Base-by-base conservation (phyloP, 2,888 invertebrate genomes). In the Dione vanillae region DNA sequence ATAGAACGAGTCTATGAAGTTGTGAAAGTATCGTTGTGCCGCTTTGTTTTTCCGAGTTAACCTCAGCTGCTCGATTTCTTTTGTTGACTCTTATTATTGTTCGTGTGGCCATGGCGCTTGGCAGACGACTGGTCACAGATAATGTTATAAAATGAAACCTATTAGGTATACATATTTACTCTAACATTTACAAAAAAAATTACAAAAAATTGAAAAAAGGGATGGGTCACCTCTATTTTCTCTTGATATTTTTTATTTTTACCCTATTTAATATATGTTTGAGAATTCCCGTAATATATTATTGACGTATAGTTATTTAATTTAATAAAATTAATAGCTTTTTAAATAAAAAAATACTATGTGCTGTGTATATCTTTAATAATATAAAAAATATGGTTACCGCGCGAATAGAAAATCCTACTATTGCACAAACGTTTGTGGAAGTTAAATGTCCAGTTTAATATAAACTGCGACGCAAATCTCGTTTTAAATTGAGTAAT, bases 11-110 rank as follows among this genome's bases (percentile, higher is more conserved):
- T 41, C 14, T 65, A 11, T 27, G 11, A 49, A 27, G 49, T 70
- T 56, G 74, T 74, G 85, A 87, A 86, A 87, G 85, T 79, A 69
- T 66, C 56, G 69, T 67, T 43, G 70, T 65, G 69, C 45, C 51
- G 66, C 70, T 75, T 83, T 82, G 78, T 81, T 83, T 81, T 82
- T 78, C 77, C 73, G 72, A 77, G 75, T 78, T 78, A 80, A 80
- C 79, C 76, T 78, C 78, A 80, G 72, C 77, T 78, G 81, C 76
- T 78, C 79, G 84, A 84, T 88, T 87, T 88, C 85, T 85, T 87
- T 86, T 82, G 82, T 83, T 79, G 78, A 82, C 80, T 82, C 81
- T 85, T 77, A 80, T 85, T 84, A 83, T 72, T 67, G 61, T 67
- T 80, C 79, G 67, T 67, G 82, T 78, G 78, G 79, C 84, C 79